Evolutionary conservation across 2,797 vertebrate genomes (phyloP).

Genomic region (Halcyon smyrnensis): DNA sequence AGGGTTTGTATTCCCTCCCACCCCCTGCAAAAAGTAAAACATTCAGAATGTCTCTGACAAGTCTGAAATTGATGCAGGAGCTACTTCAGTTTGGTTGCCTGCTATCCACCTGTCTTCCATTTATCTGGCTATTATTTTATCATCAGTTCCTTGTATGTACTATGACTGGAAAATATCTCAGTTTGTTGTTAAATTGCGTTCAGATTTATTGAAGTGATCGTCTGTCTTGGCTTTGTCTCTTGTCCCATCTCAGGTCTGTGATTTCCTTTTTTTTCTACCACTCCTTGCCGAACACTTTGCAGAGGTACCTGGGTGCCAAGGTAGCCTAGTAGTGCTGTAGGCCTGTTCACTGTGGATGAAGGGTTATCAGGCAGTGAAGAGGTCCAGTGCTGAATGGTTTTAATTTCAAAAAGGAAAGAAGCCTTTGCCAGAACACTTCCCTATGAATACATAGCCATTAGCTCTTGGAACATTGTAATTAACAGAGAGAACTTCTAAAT

Average conservation of each 20-base stretch:
- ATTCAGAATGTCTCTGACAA: background rate
- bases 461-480: background rate
- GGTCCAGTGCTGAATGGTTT: background rate
- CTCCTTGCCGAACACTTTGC: background rate
- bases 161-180: background rate
- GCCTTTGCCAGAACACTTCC: background rate
- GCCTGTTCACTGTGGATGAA: background rate
- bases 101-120: background rate
- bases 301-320: background rate
- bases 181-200: background rate
- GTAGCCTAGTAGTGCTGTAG: background rate
- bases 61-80: background rate
- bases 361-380: background rate
- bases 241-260: background rate
- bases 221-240: background rate
- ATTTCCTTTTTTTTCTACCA: background rate
- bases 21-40: background rate
- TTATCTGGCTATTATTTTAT: background rate
- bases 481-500: background rate
- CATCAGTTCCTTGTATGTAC: background rate
- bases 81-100: background rate
- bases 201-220: background rate
- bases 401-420: background rate
- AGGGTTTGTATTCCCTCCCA: background rate
- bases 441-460: background rate